Evolutionary conservation across 2,888 invertebrate species (phyloP).

Genomic region (Rotaria macrura): DNA sequence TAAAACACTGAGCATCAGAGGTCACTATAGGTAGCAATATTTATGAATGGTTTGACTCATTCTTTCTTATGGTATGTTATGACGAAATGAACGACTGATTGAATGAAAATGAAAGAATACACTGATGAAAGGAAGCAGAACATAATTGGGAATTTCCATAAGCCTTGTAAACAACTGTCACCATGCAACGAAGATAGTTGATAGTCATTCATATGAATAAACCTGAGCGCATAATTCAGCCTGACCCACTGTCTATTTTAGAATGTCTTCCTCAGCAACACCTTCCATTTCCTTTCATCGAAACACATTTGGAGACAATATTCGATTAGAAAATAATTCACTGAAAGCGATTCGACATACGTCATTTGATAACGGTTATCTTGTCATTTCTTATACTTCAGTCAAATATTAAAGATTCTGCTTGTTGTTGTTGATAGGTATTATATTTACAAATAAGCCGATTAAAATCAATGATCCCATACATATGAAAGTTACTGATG

Average conservation of each 20-base stretch:
- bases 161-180: no score
- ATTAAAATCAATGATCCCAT: slow-evolving; percentile 1
- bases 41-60: neutral
- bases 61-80: no score
- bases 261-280: neutral
- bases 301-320: neutral
- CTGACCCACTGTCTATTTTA: neutral
- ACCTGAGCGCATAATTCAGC: no score
- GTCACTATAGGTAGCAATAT: neutral
- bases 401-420: neutral
- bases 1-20: neutral
- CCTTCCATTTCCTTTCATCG: neutral
- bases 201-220: no score
- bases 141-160: no score
- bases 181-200: no score
- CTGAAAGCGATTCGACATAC: neutral
- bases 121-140: no score
- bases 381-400: neutral
- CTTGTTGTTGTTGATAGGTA: neutral
- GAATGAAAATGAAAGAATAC: neutral
- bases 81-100: neutral
- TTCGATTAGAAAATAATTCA: neutral
- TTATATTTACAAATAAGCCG: neutral
- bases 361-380: neutral
- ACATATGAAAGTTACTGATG: neutral